Conservation (phyloP, 2,888 invertebrate genomes). For the Catocala sponsa region DNA sequence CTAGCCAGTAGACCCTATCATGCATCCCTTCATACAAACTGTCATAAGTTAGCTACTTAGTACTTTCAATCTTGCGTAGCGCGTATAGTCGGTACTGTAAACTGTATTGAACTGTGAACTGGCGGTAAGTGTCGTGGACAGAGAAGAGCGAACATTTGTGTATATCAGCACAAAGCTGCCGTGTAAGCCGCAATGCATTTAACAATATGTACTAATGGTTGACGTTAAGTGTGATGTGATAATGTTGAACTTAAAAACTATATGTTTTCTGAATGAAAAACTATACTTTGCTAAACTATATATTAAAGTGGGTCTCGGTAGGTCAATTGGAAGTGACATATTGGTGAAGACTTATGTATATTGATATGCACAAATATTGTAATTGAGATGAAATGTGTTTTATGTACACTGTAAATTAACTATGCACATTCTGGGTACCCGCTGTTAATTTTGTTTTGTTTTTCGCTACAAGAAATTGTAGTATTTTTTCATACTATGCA, state of each 20-base stretch:
- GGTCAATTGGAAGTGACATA: slow-evolving; percentile 75
- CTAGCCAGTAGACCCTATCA: slow-evolving; percentile 75
- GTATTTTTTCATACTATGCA: slow-evolving; percentile 76
- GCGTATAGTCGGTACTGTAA: slow-evolving; percentile 29
- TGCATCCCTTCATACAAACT: slow-evolving; percentile 74
- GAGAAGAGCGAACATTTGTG: slow-evolving; percentile 32
- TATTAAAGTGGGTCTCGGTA: slow-evolving; percentile 52
- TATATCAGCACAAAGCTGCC: slow-evolving; percentile 65
- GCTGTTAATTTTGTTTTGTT: slow-evolving; percentile 71
- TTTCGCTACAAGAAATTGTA: slow-evolving; percentile 75
- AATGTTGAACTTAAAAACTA: slow-evolving; percentile 41
- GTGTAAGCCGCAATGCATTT: slow-evolving; percentile 81
- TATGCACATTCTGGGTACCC: slow-evolving; percentile 77
- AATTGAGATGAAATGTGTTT: slow-evolving; percentile 60
- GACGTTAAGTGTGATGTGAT: slow-evolving; percentile 63
- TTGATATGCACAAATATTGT: slow-evolving; percentile 62
- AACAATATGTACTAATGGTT: slow-evolving; percentile 83
- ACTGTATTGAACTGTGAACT: slow-evolving; percentile 14
- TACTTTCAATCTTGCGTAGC: slow-evolving; percentile 28
- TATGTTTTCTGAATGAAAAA: slow-evolving; percentile 49
- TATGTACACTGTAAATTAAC: slow-evolving; percentile 79
- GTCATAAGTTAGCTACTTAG: slow-evolving; percentile 53
- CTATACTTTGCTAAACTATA: slow-evolving; percentile 43
- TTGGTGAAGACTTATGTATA: slow-evolving; percentile 65
- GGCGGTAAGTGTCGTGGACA: slow-evolving; percentile 33